phyloP scores from a whole-genome alignment of 2,888 invertebrate species.

The Tetramorium bicarinatum region DNA sequence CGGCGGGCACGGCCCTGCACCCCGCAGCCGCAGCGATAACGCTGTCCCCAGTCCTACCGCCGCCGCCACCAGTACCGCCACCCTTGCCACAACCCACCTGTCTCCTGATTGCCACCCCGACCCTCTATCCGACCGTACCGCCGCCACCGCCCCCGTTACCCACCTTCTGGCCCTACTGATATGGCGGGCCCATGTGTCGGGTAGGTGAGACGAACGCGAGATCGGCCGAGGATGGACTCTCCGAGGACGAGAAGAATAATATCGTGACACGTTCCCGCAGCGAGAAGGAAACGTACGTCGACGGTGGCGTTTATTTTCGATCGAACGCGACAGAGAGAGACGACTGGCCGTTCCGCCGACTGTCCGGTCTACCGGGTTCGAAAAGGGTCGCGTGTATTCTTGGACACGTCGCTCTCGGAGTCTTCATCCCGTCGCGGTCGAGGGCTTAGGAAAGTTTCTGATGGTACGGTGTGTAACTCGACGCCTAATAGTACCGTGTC shows the following conservation, averaged over 20 bases:
- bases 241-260: neutral
- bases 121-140: slow-evolving; percentile 82
- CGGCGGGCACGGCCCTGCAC: slow-evolving; percentile 79
- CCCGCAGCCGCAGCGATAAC: slow-evolving; percentile 82
- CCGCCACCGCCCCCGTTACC: slow-evolving; percentile 84
- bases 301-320: slow-evolving; percentile 10
- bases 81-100: slow-evolving; percentile 83
- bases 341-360: neutral
- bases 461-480: neutral
- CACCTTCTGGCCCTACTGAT: slow-evolving; percentile 85
- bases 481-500: slow-evolving; percentile 6
- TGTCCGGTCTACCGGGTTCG: neutral
- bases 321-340: slow-evolving; percentile 26
- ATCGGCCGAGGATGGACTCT: slow-evolving; percentile 22
- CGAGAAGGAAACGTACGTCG: neutral
- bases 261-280: neutral
- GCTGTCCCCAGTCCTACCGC: slow-evolving; percentile 85
- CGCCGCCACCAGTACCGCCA: slow-evolving; percentile 81
- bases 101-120: slow-evolving; percentile 84
- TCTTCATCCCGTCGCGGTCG: slow-evolving; percentile 10
- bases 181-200: slow-evolving; percentile 56
- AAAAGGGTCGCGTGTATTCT: slow-evolving; percentile 13
- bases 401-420: neutral
- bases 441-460: slow-evolving; percentile 1
- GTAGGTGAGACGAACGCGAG: slow-evolving; percentile 41